These are phyloP conservation scores for Echeneis naucrates DNA, from an alignment of 2,797 vertebrate genomes.

Conservation along the genomic window DNA sequence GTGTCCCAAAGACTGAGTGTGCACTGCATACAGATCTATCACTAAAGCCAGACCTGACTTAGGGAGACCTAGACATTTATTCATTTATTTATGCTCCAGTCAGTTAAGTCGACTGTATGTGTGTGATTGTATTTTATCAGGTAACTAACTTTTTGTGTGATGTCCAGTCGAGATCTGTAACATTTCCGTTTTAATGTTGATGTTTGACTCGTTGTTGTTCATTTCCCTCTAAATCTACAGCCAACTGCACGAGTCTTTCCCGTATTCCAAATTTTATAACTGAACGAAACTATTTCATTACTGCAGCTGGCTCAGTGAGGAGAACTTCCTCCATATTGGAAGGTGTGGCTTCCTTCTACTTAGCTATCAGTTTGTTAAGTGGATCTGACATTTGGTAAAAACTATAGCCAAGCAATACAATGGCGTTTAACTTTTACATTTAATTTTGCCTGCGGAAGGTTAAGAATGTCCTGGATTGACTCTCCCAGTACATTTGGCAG, in stretches of 20 bases:
- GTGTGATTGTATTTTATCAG: constrained; percentile 34
- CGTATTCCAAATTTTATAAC: not conserved
- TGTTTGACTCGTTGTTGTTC: too few species aligned
- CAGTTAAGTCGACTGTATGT: constrained; percentile 16
- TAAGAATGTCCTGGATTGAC: not conserved
- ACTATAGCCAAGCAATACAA: not conserved
- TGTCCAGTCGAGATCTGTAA: not conserved
- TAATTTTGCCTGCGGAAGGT: not conserved
- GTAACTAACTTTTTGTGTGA: too few species aligned
- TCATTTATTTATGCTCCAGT: constrained; percentile 39
- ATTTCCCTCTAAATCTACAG: not conserved
- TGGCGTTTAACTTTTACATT: not conserved
- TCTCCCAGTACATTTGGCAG: not conserved
- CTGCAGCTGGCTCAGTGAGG: not conserved
- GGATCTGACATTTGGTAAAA: not conserved
- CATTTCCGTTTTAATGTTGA: not conserved
- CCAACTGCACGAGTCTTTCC: not conserved
- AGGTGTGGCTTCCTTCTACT: not conserved
- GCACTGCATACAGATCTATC: constrained; percentile 72
- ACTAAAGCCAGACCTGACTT: constrained; percentile 52
- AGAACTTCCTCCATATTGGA: not conserved
- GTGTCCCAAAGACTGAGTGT: constrained; percentile 60
- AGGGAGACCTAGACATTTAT: constrained; percentile 29
- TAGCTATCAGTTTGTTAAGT: not conserved
- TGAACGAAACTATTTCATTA: not conserved